Evolutionary conservation across 2,797 vertebrate species (phyloP).

Genomic region (Tolypeutes matacus): DNA sequence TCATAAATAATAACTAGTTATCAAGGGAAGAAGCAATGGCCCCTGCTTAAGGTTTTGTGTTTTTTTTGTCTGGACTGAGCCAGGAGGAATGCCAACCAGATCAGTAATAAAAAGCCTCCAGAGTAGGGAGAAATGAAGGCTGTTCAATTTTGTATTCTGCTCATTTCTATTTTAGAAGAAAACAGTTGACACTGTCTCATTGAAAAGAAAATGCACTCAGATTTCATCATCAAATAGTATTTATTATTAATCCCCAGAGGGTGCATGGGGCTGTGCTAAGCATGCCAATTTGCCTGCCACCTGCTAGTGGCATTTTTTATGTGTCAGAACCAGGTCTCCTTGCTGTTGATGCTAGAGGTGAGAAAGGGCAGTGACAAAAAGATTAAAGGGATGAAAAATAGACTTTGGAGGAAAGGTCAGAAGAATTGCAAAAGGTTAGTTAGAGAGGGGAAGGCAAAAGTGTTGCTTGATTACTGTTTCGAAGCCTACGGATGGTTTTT

Average conservation of each 20-base stretch:
- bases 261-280: conserved; percentile 4
- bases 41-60: neutral
- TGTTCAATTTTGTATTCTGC: conserved; percentile 62
- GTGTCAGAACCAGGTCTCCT: conserved; percentile 67
- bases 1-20: conserved; percentile 63
- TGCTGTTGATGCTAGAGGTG: conserved; percentile 53
- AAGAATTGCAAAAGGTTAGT: conserved; percentile 69
- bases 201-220: conserved; percentile 75
- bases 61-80: neutral
- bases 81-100: conserved; percentile 50
- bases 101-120: conserved; percentile 62
- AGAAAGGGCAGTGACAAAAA: conserved; percentile 73
- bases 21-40: neutral
- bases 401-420: conserved; percentile 71
- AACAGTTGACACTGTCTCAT: conserved; percentile 73
- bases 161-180: conserved; percentile 74
- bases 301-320: conserved; percentile 50
- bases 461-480: conserved; percentile 66
- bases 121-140: conserved; percentile 32
- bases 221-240: conserved; percentile 77
- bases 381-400: conserved; percentile 75
- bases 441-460: neutral
- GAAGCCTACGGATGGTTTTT: neutral
- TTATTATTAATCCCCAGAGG: conserved; percentile 73
- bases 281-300: conserved; percentile 67